Conservation (phyloP, 2,797 vertebrate genomes). For the Antennarius maculatus region DNA sequence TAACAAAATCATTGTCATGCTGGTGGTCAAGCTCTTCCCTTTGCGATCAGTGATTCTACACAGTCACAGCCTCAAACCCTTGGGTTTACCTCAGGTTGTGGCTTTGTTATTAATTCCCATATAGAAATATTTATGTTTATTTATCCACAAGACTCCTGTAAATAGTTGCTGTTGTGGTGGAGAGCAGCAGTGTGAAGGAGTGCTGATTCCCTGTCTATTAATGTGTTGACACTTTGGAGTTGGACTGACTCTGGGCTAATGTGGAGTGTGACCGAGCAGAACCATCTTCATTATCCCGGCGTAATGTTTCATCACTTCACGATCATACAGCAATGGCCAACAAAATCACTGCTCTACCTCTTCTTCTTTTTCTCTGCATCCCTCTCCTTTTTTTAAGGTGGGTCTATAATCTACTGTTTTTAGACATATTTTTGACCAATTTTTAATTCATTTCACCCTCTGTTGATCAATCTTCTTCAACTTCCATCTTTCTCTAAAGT, state of each 20-base stretch:
- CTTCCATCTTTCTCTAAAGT: conserved; percentile 54
- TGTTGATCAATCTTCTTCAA: conserved; percentile 49
- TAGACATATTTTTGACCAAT: conserved; percentile 28
- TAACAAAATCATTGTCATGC: conserved; percentile 19
- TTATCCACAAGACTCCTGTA: conserved; percentile 67
- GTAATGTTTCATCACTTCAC: conserved; percentile 78
- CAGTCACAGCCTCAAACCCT: conserved; percentile 18
- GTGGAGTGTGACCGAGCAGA: conserved; percentile 83
- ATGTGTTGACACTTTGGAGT: conserved; percentile 84
- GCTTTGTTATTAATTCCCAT: conserved; percentile 51
- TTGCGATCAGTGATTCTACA: conserved; percentile 31
- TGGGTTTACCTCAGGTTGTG: conserved; percentile 31
- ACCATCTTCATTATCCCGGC: conserved; percentile 82
- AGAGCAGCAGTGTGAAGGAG: conserved; percentile 70
- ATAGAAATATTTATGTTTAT: conserved; percentile 58
- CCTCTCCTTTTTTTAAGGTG: conserved; percentile 48
- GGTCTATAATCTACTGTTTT: conserved; percentile 11
- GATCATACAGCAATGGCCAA: conserved; percentile 70
- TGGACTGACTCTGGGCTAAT: conserved; percentile 80
- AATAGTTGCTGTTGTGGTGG: conserved; percentile 69
- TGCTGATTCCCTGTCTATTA: conserved; percentile 80
- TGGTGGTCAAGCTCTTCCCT: conserved; percentile 17
- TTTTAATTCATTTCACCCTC: conserved; percentile 58
- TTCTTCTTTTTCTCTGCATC: conserved; percentile 46
- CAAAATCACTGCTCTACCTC: conserved; percentile 48